phyloP scores from a whole-genome alignment of 1,140 invertebrate genomes.

The Venturia canescens region DNA sequence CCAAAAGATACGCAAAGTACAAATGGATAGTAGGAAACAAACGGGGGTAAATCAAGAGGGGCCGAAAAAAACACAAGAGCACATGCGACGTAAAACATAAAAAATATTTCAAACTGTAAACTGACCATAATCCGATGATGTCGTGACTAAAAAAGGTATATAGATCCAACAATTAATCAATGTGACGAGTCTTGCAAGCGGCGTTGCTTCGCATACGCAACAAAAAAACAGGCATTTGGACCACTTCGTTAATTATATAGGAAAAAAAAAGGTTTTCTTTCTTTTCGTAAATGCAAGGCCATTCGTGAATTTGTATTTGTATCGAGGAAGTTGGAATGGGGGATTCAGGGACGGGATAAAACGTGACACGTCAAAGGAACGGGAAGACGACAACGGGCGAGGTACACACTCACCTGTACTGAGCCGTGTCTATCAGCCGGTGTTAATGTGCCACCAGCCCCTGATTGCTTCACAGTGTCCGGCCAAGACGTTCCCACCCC shows the following conservation, averaged over 20 bases:
- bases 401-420: slow-evolving; percentile 87
- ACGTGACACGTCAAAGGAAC: slow-evolving; percentile 46
- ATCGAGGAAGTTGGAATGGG: slow-evolving; percentile 1
- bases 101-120: slow-evolving; percentile 65
- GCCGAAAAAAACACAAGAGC: slow-evolving; percentile 61
- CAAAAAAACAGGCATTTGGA: neutral
- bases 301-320: slow-evolving; percentile 40
- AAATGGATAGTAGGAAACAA: neutral
- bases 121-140: slow-evolving; percentile 74
- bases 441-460: slow-evolving; percentile 86
- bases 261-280: neutral
- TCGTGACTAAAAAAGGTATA: slow-evolving; percentile 71
- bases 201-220: neutral
- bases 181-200: neutral
- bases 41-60: neutral
- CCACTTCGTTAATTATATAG: neutral
- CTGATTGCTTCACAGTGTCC: slow-evolving; percentile 81
- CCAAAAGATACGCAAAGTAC: slow-evolving; percentile 28
- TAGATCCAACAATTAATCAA: slow-evolving; percentile 59
- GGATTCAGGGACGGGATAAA: slow-evolving; percentile 7
- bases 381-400: slow-evolving; percentile 50
- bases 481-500: slow-evolving; percentile 80
- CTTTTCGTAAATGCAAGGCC: neutral
- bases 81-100: slow-evolving; percentile 69
- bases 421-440: slow-evolving; percentile 96